Base-by-base conservation (phyloP, 2,888 invertebrate species). In the Oscheius myriophilus region DNA sequence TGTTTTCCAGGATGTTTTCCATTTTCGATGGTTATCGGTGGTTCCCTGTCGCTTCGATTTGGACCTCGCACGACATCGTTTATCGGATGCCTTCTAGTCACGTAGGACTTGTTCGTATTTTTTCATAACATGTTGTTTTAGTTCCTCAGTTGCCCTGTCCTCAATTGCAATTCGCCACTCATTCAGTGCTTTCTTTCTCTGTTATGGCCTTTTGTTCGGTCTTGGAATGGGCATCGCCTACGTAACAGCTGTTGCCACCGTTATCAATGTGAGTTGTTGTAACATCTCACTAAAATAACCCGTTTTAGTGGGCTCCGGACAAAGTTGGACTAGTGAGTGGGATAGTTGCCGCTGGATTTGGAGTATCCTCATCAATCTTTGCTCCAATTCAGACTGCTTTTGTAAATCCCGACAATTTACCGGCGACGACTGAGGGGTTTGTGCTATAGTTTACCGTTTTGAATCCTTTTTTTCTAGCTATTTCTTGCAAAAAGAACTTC, bases 11-110 rank as follows among this genome's bases (percentile, higher is more conserved):
- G 85, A 16, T 85, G 84, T 65, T 85, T 85, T 58, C 85, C 85
- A 18, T 86, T 85, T 61, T 85, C 85, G 2, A 85, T 85, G 85
- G 82, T 85, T 9, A 82, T 85, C 45, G 85, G 85, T 12, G 85
- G 85, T 4, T 71, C 69, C 41, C 69, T 86, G n/a, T 68, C 81
- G 0, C 66, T 55, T 25, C 54, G 58, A 52, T 64, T 83, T 23
- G 82, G 82, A 14, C 83, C 85, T 25, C 45, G 85, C 54, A 46
- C 75, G 14, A 82, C 85, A 6, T 77, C 84, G 7, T 75, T 79
- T 16, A 72, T 85, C 51, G 85, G 85, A 43, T 85, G 85, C 61
- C 58, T 69, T 26, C 52, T 83, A 21, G 81, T 80, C 72, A 81
- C 82, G 85, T 85, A 51, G 72, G 78, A 33, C 33, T 33, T 6